Conservation (phyloP, 2,797 vertebrate genomes). For the Valencia hispanica region DNA sequence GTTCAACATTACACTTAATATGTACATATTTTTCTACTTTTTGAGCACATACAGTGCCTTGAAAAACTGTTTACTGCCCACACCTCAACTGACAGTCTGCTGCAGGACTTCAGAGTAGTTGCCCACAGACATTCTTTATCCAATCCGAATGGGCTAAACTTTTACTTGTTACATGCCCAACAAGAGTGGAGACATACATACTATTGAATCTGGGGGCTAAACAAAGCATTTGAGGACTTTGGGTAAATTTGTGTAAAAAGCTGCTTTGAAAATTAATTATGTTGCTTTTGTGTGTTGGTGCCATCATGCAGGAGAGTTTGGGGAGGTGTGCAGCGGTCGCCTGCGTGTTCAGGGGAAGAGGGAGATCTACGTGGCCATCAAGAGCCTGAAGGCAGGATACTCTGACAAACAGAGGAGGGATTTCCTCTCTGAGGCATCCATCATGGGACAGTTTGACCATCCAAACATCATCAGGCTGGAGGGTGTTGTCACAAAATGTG, state of each 20-base stretch:
- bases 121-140: background rate
- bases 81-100: background rate
- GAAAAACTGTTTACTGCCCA: background rate
- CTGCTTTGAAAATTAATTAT: background rate
- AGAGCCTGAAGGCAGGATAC: slow-evolving; percentile 84
- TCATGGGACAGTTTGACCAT: slow-evolving; percentile 86
- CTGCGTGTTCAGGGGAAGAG: slow-evolving; percentile 79
- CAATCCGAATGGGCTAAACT: background rate
- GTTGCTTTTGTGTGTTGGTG: slow-evolving; percentile 22
- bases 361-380: slow-evolving; percentile 85
- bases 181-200: background rate
- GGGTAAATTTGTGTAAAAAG: background rate
- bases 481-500: slow-evolving; percentile 85
- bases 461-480: slow-evolving; percentile 86
- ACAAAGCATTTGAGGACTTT: background rate
- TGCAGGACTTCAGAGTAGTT: background rate
- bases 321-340: slow-evolving; percentile 80
- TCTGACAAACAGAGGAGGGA: slow-evolving; percentile 83
- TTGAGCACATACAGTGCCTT: background rate
- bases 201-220: background rate
- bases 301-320: slow-evolving; percentile 71
- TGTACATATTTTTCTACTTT: slow-evolving; percentile 1
- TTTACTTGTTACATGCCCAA: background rate
- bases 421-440: slow-evolving; percentile 84
- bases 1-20: background rate